phyloP scores from a whole-genome alignment of 1,140 invertebrate species.

The Philopotamus ludificatus region DNA sequence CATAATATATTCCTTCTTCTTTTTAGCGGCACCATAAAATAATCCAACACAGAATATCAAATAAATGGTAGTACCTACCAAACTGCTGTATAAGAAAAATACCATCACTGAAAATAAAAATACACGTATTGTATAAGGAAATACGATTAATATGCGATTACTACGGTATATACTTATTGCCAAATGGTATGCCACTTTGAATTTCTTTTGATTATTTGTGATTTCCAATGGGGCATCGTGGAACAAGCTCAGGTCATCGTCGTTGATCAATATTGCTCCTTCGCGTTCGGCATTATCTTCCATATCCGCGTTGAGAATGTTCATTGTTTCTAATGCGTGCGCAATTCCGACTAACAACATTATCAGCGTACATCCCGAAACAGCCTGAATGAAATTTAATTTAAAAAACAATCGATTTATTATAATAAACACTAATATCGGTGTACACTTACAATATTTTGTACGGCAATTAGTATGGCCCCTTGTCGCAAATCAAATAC shows the following conservation, averaged over 20 bases:
- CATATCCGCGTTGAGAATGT: slow-evolving; percentile 40
- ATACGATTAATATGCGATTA: background rate
- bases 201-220: slow-evolving; percentile 41
- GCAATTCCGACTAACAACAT: slow-evolving; percentile 38
- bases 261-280: slow-evolving; percentile 29
- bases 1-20: slow-evolving; percentile 38
- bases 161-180: slow-evolving; percentile 32
- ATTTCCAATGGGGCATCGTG: slow-evolving; percentile 31
- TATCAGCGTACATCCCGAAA: slow-evolving; percentile 36
- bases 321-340: slow-evolving; percentile 39
- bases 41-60: slow-evolving; percentile 37
- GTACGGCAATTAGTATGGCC: slow-evolving; percentile 37
- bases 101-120: slow-evolving; percentile 40
- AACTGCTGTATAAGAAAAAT: slow-evolving; percentile 38
- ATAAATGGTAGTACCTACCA: slow-evolving; percentile 35
- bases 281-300: slow-evolving; percentile 40
- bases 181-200: slow-evolving; percentile 36
- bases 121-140: background rate
- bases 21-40: slow-evolving; percentile 39
- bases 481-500: slow-evolving; percentile 40
- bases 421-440: background rate
- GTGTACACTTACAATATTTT: slow-evolving; percentile 37
- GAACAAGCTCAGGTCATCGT: slow-evolving; percentile 28
- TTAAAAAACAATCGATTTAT: background rate
- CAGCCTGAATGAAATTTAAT: slow-evolving; percentile 19